A percentile compares a stretch with the other conserved stretches of the same genome.
phyloP scores from a whole-genome alignment of 2,888 invertebrate genomes.

The Flexamia atlantica region DNA sequence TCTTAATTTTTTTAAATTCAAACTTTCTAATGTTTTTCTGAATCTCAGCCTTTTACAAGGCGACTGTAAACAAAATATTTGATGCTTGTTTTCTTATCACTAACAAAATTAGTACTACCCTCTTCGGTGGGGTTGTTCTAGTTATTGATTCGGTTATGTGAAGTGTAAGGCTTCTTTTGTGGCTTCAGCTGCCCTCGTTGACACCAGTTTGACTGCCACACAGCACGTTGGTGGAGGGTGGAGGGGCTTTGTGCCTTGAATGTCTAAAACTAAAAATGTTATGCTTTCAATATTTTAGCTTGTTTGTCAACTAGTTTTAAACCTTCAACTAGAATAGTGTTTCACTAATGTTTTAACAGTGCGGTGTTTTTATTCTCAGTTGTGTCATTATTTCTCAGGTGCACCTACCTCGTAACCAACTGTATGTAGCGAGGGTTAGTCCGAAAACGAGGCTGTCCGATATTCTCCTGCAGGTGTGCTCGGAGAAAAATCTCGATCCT shows the following conservation, averaged over 20 bases:
- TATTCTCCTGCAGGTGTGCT: conserved; percentile 84
- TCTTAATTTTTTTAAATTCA: no score
- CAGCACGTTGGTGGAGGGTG: background rate
- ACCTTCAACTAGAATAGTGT: no score
- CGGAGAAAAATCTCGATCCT: conserved; percentile 86
- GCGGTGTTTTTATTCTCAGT: no score
- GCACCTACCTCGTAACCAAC: conserved; percentile 87
- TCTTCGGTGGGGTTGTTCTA: conserved; percentile 8
- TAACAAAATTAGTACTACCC: background rate
- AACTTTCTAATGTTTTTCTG: no score
- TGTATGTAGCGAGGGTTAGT: conserved; percentile 86
- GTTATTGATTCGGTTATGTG: conserved; percentile 15
- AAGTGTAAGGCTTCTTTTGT: conserved; percentile 6
- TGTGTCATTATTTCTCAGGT: conserved; percentile 75
- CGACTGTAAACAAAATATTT: background rate
- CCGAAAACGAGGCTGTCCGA: conserved; percentile 83
- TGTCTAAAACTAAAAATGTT: no score
- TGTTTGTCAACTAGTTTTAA: no score
- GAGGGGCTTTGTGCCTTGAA: no score
- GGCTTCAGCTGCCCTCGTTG: conserved; percentile 37
- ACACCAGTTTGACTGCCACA: background rate
- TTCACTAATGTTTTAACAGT: no score
- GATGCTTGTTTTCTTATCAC: background rate
- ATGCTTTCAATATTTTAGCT: no score
- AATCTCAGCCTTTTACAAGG: no score